These are phyloP conservation scores for Peribatodes rhomboidaria DNA, from an alignment of 2,888 invertebrate genomes.

Conservation along the genomic window DNA sequence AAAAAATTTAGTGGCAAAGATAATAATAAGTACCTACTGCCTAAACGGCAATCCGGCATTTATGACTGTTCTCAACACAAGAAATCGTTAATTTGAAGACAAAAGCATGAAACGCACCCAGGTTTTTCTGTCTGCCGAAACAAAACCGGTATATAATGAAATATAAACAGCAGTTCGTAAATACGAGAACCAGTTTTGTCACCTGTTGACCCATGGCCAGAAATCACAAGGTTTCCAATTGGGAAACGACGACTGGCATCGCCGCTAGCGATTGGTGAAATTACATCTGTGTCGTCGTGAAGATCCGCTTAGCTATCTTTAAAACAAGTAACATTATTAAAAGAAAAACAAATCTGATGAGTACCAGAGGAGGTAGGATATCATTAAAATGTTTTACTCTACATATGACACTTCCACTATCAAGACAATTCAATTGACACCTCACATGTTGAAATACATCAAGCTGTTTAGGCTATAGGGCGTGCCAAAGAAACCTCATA, in stretches of 20 bases:
- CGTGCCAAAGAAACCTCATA: too few species aligned
- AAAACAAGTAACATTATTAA: too few species aligned
- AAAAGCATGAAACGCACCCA: not conserved
- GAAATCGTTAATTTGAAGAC: not conserved
- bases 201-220: slow-evolving; percentile 31
- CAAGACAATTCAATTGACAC: too few species aligned
- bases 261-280: not conserved
- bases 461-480: too few species aligned
- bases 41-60: too few species aligned
- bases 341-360: too few species aligned
- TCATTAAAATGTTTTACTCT: too few species aligned
- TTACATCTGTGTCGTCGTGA: slow-evolving; percentile 4
- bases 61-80: too few species aligned
- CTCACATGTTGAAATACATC: too few species aligned
- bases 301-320: not conserved
- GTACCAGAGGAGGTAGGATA: not conserved
- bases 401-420: too few species aligned
- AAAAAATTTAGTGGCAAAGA: too few species aligned
- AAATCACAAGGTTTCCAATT: slow-evolving; percentile 29
- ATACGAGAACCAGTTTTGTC: slow-evolving; percentile 31
- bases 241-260: slow-evolving; percentile 18
- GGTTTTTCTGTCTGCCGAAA: slow-evolving; percentile 21
- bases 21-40: too few species aligned
- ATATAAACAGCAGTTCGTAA: slow-evolving; percentile 30
- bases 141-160: slow-evolving; percentile 33